phyloP scores from a whole-genome alignment of 2,113 vertebrate genomes.

The Sciurus niger region DNA sequence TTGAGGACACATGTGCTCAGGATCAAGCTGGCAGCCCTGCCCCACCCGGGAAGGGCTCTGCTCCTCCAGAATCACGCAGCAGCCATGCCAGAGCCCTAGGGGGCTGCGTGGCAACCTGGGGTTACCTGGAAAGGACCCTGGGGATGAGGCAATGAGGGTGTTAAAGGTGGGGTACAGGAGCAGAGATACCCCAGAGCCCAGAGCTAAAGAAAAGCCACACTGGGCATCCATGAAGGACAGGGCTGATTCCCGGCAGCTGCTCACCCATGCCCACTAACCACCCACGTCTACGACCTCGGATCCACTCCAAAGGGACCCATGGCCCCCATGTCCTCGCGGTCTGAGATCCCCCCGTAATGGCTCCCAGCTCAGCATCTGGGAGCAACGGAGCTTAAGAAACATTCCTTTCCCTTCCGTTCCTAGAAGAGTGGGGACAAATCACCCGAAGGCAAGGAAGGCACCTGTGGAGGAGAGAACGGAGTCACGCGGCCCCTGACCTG shows the following conservation, averaged over 20 bases:
- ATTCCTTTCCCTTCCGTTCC: accelerated
- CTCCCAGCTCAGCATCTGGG: background rate
- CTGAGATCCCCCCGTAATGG: background rate
- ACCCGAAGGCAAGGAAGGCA: background rate
- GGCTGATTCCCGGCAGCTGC: background rate
- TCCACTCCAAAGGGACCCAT: background rate
- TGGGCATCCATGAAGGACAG: background rate
- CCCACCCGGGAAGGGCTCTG: background rate
- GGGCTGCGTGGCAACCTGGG: background rate
- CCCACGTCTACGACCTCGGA: no score
- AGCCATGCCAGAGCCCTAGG: background rate
- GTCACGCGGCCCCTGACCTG: background rate
- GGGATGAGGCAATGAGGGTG: background rate
- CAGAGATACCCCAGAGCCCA: background rate
- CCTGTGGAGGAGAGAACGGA: accelerated
- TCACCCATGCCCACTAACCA: background rate
- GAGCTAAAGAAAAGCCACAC: background rate
- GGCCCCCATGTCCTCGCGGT: background rate
- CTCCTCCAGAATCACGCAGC: background rate
- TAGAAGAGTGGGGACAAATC: accelerated
- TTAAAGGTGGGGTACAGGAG: background rate
- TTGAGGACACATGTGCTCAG: background rate
- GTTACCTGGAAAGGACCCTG: background rate
- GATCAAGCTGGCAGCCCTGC: background rate
- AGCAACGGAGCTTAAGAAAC: background rate